Evolutionary conservation across 2,113 vertebrate species (phyloP), one percentile per base, ranked within the genome.

Genomic region (Melanotaenia duboulayi): DNA sequence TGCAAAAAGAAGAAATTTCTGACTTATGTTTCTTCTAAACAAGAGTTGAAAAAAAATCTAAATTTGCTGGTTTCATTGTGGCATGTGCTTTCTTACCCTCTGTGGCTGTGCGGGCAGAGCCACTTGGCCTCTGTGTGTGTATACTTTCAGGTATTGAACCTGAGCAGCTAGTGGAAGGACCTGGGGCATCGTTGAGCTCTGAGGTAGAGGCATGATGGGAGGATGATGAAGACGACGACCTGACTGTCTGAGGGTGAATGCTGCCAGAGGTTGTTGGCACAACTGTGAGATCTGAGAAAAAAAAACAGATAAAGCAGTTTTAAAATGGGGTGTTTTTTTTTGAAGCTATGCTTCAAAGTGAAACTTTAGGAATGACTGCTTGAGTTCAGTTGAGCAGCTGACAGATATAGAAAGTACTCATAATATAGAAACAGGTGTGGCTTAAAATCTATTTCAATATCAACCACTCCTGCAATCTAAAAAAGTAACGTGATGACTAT

Each of bases 221-320:
- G 69, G 92, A 94, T 74, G 91, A 92, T 6, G 92, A 92, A 0
- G 93, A 93, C 24, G 96, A 95, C 39, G 96, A 94, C 85, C 93
- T 96, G 86, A 94, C 92, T 6, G 93, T 91, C 83, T 96, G 97
- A 1, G 95, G 88, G 75, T 95, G 95, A 90, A 89, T 88, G 87
- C 95, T 93, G 50, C 94, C 85, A 86, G 97, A 96, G 5, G 97
- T 96, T 82, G 96, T 96, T 93, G 97, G 95, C 94, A 98, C 95
- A 77, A 98, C 94, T 76, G 96, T 95, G 6, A 97, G 95, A 89
- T 98, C 98, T 99, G 81, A 4, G n/a, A 66, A 78, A 57, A 51
- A 32, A 28, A 22, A 24, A 12, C 4, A 44, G 17, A 16, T 13
- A 58, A 25, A 42, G 12, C 20, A 3, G 22, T 0, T 40, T 46